Base-by-base conservation (phyloP, 1,140 invertebrate species). In the Leucophenga varia region DNA sequence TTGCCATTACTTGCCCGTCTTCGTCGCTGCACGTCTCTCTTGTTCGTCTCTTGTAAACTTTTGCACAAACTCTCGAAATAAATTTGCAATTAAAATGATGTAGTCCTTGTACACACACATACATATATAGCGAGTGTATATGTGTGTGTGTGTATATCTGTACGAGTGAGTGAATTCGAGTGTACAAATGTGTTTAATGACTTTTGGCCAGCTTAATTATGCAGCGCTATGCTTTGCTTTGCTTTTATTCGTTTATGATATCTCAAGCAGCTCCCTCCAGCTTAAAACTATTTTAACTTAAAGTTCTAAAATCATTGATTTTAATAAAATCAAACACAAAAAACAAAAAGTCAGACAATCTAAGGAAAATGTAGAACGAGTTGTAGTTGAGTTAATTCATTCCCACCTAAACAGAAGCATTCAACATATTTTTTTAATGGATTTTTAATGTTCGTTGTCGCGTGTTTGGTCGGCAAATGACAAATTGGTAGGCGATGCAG, bases 71-170 rank as follows among this genome's bases (percentile, higher is more conserved):
- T n/a, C n/a, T n/a, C n/a, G 55, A 56, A 45, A 19, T 52, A 46
- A 57, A 53, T 64, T 64, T 61, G 47, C 61, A 65, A 64, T 64
- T 64, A 64, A 60, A 60, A 64, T 64, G 64, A 64, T 64, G 61
- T 48, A 48, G 57, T n/a, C n/a, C n/a, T n/a, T n/a, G n/a, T n/a
- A 47, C 36, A 30, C 46, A 34, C n/a, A 13, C 36, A 18, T 13
- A 59, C 50, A 63, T 56, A 56, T 64, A 52, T 50, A 56, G 56
- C 21, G 12, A 7, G 25, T 28, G 12, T 12, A 28, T 12, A 28
- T 12, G 12, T 12, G 12, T 12, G 16, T 14, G 16, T 4, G 16
- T 14, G 3, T 19, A 38, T 17, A 6, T 38, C 9, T 38, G 16
- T 17, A 21, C 9, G 28, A 19, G 16, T 7, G 32, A 12, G 28